Evolutionary conservation across 2,888 invertebrate genomes (phyloP), one percentile per base, ranked within the genome.

Genomic region (Trichacis sp.): DNA sequence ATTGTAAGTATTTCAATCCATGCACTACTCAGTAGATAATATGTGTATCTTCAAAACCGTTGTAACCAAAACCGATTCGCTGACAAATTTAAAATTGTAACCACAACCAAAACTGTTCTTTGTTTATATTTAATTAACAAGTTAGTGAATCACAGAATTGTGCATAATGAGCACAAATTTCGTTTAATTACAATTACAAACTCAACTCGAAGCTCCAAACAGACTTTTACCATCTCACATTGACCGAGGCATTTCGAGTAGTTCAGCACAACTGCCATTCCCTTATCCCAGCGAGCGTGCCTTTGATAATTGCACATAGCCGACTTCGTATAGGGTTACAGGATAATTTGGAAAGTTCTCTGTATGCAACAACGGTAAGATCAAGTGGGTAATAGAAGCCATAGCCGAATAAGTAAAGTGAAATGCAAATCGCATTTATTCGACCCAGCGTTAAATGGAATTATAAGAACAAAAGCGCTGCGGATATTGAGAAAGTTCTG

Each of bases 301-400:
- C 65, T 71, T 72, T 64, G 68, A 72, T 77, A 77, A 74, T 76
- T 79, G 75, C 71, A 68, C 75, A 67, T 71, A 70, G 57, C 62
- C 53, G 64, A 58, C 64, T 70, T 68, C 68, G 74, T 70, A 69
- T 74, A 73, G 75, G 74, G 74, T 77, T 76, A 78, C 77, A 75
- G 75, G 78, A 78, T 80, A 78, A 80, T 79, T 78, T 76, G 73
- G 73, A 77, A 80, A 79, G 78, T 80, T 80, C 67, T 52, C 63
- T 49, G 49, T 61, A 17, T 54, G 30, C 56, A 29, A 50, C 53
- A 29, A 52, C 42, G n/a, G 52, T 45, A 18, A 33, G 49, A 45
- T 15, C 43, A 54, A 30, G 45, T 17, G 46, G 55, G 59, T 33
- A 36, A 24, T 12, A 14, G n/a, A 9, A 40, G 15, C 9, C 4